These are phyloP conservation scores for Brachionus calyciflorus DNA, from an alignment of 1,140 invertebrate genomes.

Conservation along the genomic window DNA sequence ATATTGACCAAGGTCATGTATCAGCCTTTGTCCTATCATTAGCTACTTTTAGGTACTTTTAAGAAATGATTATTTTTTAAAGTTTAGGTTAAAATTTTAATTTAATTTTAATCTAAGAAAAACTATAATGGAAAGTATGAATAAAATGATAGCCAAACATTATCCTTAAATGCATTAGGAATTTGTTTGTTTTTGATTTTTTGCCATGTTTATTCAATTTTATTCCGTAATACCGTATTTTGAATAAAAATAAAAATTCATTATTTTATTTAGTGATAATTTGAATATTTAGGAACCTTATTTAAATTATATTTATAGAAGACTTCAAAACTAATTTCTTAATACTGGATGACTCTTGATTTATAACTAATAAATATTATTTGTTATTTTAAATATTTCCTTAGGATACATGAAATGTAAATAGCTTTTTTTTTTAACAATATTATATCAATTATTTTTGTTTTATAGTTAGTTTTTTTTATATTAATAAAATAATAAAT, in stretches of 20 bases:
- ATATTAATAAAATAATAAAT: no score
- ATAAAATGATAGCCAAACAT: constrained; percentile 26
- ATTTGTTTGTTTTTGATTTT: constrained; percentile 6
- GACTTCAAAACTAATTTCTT: no score
- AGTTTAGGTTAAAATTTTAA: not conserved
- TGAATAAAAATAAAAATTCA: not conserved
- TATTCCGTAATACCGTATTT: not conserved
- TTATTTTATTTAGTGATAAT: no score
- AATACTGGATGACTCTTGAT: no score
- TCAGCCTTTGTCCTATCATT: constrained; percentile 81
- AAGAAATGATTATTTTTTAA: not conserved
- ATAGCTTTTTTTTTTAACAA: no score
- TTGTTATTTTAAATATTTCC: no score
- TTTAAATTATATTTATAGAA: no score
- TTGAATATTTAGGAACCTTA: no score
- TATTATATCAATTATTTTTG: no score
- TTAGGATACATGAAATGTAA: no score
- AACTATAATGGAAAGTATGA: constrained; percentile 15
- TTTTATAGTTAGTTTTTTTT: no score
- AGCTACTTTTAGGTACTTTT: constrained; percentile 74
- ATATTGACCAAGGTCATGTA: constrained; percentile 81
- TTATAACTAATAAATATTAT: no score
- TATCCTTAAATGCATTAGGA: not conserved
- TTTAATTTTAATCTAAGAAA: not conserved
- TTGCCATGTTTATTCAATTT: constrained; percentile 50